phyloP scores from a whole-genome alignment of 2,888 invertebrate species.

The Archips xylosteana region DNA sequence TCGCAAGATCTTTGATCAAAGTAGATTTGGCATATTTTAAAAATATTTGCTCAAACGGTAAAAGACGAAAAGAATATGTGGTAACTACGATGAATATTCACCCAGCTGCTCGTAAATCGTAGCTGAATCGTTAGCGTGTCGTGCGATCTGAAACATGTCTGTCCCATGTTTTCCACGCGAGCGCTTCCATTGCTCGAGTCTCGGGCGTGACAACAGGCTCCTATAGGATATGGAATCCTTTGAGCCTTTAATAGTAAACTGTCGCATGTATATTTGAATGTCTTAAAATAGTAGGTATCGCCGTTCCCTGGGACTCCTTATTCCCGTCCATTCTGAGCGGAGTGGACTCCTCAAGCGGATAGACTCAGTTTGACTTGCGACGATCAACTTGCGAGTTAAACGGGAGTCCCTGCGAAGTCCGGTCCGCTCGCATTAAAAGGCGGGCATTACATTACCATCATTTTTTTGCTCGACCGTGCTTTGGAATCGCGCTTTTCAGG shows the following conservation, averaged over 20 bases:
- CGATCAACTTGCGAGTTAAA: too few species aligned
- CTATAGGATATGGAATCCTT: slow-evolving; percentile 1
- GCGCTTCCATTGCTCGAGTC: slow-evolving; percentile 18
- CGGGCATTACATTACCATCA: too few species aligned
- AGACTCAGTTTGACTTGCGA: too few species aligned
- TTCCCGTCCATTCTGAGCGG: too few species aligned
- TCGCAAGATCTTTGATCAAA: too few species aligned
- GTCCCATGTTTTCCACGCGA: slow-evolving; percentile 27
- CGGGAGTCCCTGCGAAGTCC: too few species aligned
- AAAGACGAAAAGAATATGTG: neutral
- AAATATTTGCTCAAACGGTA: too few species aligned
- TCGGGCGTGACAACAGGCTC: neutral
- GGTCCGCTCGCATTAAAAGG: too few species aligned
- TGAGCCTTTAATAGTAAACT: neutral
- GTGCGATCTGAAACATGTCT: slow-evolving; percentile 1
- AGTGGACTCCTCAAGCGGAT: too few species aligned
- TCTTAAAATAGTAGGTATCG: neutral
- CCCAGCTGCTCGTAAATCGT: neutral
- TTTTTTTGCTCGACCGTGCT: too few species aligned
- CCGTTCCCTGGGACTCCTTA: neutral
- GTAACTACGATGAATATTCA: neutral
- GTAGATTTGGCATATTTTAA: too few species aligned
- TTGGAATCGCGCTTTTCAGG: too few species aligned
- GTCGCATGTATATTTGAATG: neutral
- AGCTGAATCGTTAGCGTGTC: neutral